phyloP scores from a whole-genome alignment of 2,113 vertebrate species.

The Lichenostomus cassidix region DNA sequence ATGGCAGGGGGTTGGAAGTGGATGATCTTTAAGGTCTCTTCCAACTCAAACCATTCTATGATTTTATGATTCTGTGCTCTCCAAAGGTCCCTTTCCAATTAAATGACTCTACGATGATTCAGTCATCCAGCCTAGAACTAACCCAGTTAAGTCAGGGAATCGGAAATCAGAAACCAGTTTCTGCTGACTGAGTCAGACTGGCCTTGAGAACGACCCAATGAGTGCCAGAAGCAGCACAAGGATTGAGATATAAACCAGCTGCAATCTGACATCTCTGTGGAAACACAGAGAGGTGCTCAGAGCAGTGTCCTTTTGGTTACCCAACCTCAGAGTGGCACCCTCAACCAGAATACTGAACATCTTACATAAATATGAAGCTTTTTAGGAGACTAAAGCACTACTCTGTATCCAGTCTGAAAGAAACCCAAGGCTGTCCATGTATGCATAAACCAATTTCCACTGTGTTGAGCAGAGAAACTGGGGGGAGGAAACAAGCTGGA shows the following conservation, averaged over 20 bases:
- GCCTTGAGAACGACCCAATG: neutral
- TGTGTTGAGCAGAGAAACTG: neutral
- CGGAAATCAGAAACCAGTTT: neutral
- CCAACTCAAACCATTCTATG: neutral
- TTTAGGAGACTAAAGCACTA: neutral
- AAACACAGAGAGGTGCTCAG: neutral
- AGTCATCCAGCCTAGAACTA: neutral
- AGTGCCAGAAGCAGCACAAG: neutral
- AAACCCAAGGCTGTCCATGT: fast-evolving
- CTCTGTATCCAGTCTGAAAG: neutral
- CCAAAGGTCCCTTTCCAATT: neutral
- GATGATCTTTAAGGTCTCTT: neutral
- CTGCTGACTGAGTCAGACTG: neutral
- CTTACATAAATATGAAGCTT: neutral
- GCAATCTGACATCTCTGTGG: neutral
- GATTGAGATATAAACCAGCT: neutral
- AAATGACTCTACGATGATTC: neutral
- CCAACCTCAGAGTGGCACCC: neutral
- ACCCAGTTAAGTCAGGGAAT: neutral
- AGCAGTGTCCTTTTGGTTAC: neutral
- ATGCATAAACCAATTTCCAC: neutral
- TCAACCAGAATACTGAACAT: neutral
- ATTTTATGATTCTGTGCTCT: neutral
- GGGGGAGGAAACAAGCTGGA: neutral
- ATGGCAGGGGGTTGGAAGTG: neutral